phyloP scores from a whole-genome alignment of 1,140 invertebrate genomes.

The Leptonema lineaticorne region DNA sequence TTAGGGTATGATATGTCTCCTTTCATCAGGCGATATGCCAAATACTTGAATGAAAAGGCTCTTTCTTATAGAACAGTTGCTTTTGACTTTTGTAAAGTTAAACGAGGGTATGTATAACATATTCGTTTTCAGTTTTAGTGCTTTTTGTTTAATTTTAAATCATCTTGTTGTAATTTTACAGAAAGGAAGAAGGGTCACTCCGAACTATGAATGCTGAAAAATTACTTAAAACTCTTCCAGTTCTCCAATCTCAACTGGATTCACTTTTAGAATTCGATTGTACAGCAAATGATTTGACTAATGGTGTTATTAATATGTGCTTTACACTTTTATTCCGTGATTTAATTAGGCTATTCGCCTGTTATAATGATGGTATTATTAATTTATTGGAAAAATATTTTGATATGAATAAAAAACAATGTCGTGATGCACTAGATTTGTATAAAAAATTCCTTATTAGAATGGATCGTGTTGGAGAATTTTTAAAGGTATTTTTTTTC shows the following conservation, averaged over 20 bases:
- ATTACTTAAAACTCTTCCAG: slow-evolving; percentile 93
- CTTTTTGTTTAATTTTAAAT: slow-evolving; percentile 8
- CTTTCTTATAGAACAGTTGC: slow-evolving; percentile 96
- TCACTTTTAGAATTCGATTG: slow-evolving; percentile 97
- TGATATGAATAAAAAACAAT: slow-evolving; percentile 99
- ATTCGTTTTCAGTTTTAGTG: not conserved
- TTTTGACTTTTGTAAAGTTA: slow-evolving; percentile 99
- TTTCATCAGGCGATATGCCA: slow-evolving; percentile 96
- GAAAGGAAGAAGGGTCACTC: slow-evolving; percentile 94
- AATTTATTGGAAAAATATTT: slow-evolving; percentile 99
- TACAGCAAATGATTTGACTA: slow-evolving; percentile 93
- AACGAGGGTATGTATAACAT: slow-evolving; percentile 79
- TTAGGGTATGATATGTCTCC: slow-evolving; percentile 99
- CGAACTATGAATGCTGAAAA: slow-evolving; percentile 98
- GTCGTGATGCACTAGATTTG: slow-evolving; percentile 94
- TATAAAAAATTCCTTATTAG: slow-evolving; percentile 99
- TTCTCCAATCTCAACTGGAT: slow-evolving; percentile 94
- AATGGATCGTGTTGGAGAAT: slow-evolving; percentile 98
- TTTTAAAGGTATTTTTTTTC: slow-evolving; percentile 85
- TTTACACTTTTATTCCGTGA: slow-evolving; percentile 99
- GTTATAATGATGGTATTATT: slow-evolving; percentile 99
- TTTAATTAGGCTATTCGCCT: slow-evolving; percentile 97
- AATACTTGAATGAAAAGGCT: slow-evolving; percentile 99
- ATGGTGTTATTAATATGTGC: slow-evolving; percentile 97
- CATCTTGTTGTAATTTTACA: slow-evolving; percentile 53